These are phyloP conservation scores for Danaus chrysippus DNA, from an alignment of 2,888 invertebrate species.

Conservation along the genomic window DNA sequence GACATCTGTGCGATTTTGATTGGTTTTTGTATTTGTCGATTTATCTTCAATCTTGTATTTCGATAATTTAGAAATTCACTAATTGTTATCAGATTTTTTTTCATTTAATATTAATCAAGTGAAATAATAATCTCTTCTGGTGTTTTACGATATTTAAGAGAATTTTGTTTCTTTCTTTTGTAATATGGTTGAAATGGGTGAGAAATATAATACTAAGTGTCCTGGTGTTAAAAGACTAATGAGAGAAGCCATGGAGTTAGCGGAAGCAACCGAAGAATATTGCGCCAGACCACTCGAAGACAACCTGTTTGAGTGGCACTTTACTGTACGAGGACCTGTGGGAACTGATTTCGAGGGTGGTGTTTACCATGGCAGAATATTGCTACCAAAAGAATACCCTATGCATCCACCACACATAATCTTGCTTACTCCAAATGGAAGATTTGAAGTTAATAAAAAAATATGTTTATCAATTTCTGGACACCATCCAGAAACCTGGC, in stretches of 20 bases:
- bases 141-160: neutral
- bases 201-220: slow-evolving; percentile 75
- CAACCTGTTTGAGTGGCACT: slow-evolving; percentile 98
- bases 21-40: slow-evolving; percentile 20
- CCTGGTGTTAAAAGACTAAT: slow-evolving; percentile 95
- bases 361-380: slow-evolving; percentile 94
- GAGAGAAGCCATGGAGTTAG: slow-evolving; percentile 93
- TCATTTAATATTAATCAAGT: neutral
- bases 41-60: slow-evolving; percentile 14
- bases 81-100: neutral
- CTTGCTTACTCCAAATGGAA: slow-evolving; percentile 93
- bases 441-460: slow-evolving; percentile 96
- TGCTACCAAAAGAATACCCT: slow-evolving; percentile 95
- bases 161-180: neutral
- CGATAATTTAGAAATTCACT: neutral
- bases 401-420: slow-evolving; percentile 99
- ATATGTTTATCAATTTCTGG: slow-evolving; percentile 97
- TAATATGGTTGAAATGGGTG: slow-evolving; percentile 64
- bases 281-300: slow-evolving; percentile 94
- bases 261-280: slow-evolving; percentile 93
- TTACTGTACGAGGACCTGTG: slow-evolving; percentile 93
- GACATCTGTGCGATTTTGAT: slow-evolving; percentile 33
- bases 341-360: slow-evolving; percentile 94
- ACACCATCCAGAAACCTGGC: slow-evolving; percentile 98
- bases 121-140: neutral